Base-by-base conservation (phyloP, 2,113 vertebrate species). In the Gallinago paraguaiae region DNA sequence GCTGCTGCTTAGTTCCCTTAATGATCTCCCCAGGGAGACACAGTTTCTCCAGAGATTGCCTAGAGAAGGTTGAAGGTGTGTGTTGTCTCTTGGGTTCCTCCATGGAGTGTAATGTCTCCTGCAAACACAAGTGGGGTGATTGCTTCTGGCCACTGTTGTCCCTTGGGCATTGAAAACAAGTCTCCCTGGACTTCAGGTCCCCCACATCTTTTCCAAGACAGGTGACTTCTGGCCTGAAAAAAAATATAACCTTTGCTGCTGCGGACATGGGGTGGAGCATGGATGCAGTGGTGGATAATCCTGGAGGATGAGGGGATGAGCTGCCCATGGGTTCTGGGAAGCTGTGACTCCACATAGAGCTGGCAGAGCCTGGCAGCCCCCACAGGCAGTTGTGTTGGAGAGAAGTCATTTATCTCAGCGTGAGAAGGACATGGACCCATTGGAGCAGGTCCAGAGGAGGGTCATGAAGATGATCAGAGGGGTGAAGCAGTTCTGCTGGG, bases 311-410 rank as follows among this genome's bases (percentile, higher is more conserved):
- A 43, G 41, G 27, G 27, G 28, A 7, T 17, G 75, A 79, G 61
- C 51, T 51, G 41, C 70, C 59, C n/a, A 1, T 0, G 7, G 39
- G 37, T 53, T 57, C 76, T 77, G 65, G 15, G 30, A 54, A 51
- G 37, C 37, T 45, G 31, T 68, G 76, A 23, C 19, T 51, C 17
- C 5, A 0, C 0, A 0, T 1, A 37, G 27, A 14, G 19, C 2
- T n/a, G n/a, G 17, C 39, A 0, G 2, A 46, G 54, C 56, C 33
- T 11, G 20, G 31, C 50, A 69, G 23, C 27, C 27, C 63, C 19
- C 39, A 27, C 3, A 4, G 72, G 9, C 22, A 50, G 51, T 57
- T 35, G 6, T n/a, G 33, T 9, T 31, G 61, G 30, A 60, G 20
- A 64, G 17, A 64, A 60, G 27, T 57, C 2, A 13, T 60, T 85